These are phyloP conservation scores for Ivindomyrus marchei DNA, from an alignment of 2,113 vertebrate genomes.

Conservation along the genomic window DNA sequence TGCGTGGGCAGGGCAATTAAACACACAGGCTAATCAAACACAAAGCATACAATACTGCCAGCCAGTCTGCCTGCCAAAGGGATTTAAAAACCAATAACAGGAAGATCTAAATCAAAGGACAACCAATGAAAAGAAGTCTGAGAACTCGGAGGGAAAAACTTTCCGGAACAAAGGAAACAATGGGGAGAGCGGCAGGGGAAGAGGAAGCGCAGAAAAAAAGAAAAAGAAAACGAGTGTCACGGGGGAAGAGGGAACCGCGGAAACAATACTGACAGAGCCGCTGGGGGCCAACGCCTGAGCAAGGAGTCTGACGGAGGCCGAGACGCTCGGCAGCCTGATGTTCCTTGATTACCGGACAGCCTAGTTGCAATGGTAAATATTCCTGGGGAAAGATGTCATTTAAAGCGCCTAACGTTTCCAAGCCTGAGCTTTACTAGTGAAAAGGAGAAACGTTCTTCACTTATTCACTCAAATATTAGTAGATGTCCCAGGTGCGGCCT, in stretches of 20 bases:
- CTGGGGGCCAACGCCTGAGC: not conserved
- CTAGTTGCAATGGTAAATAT: not conserved
- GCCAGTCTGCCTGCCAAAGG: not conserved
- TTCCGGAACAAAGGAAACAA: conserved; percentile 1
- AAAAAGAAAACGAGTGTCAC: not conserved
- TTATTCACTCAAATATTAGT: not conserved
- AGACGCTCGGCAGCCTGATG: not conserved
- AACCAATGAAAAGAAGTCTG: not conserved
- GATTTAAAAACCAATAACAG: conserved; percentile 9
- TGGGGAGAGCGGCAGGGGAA: not conserved
- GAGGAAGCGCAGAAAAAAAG: not conserved
- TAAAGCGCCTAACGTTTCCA: not conserved
- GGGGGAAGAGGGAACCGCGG: not conserved
- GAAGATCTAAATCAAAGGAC: conserved; percentile 9
- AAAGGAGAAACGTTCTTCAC: not conserved
- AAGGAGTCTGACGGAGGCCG: not conserved
- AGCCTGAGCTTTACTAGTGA: not conserved
- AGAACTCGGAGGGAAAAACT: not conserved
- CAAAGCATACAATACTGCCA: not conserved
- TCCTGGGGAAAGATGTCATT: not conserved
- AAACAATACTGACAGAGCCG: not conserved
- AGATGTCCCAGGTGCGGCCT: not conserved
- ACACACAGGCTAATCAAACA: not conserved
- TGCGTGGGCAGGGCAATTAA: not conserved
- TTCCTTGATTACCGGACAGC: not conserved